Base-by-base conservation (phyloP, 92 coral and sea anemone species). In the Blastomussa wellsi region DNA sequence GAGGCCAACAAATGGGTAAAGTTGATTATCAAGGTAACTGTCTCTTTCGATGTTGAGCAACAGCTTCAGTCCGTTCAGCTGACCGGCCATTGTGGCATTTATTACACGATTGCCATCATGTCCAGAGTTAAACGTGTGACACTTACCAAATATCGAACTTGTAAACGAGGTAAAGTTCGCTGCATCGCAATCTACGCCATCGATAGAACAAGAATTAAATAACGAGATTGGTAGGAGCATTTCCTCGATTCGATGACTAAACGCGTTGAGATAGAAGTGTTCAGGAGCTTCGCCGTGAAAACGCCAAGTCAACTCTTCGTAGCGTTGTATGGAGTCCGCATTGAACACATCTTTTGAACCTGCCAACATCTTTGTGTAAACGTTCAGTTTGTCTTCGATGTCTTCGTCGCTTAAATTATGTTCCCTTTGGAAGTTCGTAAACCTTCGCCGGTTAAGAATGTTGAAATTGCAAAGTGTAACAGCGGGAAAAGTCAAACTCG, bases 31-130 rank as follows among this genome's bases (percentile, higher is more conserved):
- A 39, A 36, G 24, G 67, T 86, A 86, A 16, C 84, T 69, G 19
- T 89, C 87, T 48, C 79, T 87, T 62, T 89, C 92, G 17, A 89
- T 41, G 20, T 89, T 76, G 44, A 89, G 38, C 72, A 65, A 47
- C 38, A 89, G 83, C 38, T 80, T 89, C 80, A 84, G 35, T 0
- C 87, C 90, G 82, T 64, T 72, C 24, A 71, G 22, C 31, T 44
- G 44, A 24, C 90, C 85, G 0, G 82, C 67, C 82, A 74, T 62
- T 13, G 74, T 41, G 74, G 86, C 68, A 48, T 55, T 71, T 12
- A 86, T 52, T 16, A 79, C 28, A 4, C 82, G 77, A 22, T 38
- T 10, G 10, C 72, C 55, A 55, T 59, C 52, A 24, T 62, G 78
- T 29, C 90, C 90, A 1, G 86, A 87, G 68, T 87, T 87, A 26